Percentiles rank a stretch among this genome's conserved stretches.
Evolutionary conservation across 2,113 vertebrate species (phyloP).

Genomic region (Meriones unguiculatus): DNA sequence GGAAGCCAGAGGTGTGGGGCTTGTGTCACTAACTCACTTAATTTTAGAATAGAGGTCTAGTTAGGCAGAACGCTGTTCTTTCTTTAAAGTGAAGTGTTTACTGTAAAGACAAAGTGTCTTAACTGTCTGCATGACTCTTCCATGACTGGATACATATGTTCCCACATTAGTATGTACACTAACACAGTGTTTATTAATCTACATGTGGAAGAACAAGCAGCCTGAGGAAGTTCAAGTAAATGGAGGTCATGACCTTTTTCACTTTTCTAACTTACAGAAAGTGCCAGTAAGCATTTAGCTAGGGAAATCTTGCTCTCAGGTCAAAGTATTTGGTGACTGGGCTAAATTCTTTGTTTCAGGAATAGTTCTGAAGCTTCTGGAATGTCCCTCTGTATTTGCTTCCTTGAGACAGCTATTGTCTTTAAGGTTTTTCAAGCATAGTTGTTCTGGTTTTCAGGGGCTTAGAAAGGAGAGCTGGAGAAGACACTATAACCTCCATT

Average conservation of each 20-base stretch:
- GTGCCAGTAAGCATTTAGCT: constrained; percentile 15
- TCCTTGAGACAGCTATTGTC: background rate
- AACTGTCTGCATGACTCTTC: background rate
- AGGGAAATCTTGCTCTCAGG: constrained; percentile 41
- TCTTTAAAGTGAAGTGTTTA: constrained; percentile 28
- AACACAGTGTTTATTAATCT: background rate
- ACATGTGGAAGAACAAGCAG: constrained; percentile 33
- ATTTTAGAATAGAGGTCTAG: background rate
- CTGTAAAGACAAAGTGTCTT: constrained; percentile 25
- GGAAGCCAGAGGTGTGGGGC: background rate
- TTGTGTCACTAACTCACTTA: background rate
- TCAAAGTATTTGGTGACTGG: background rate
- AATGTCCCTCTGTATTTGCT: background rate
- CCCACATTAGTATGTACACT: background rate
- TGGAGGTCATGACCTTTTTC: background rate
- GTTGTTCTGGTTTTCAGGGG: background rate
- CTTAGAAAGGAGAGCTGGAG: constrained; percentile 11
- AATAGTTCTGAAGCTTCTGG: background rate
- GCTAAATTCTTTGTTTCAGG: background rate
- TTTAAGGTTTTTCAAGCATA: constrained; percentile 24
- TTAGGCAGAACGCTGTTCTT: background rate
- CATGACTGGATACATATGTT: background rate
- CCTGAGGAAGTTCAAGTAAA: constrained; percentile 51
- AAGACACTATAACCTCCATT: constrained; percentile 3
- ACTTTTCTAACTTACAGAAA: constrained; percentile 8